Conservation (phyloP, 2,113 vertebrate genomes). For the Gallinago media region DNA sequence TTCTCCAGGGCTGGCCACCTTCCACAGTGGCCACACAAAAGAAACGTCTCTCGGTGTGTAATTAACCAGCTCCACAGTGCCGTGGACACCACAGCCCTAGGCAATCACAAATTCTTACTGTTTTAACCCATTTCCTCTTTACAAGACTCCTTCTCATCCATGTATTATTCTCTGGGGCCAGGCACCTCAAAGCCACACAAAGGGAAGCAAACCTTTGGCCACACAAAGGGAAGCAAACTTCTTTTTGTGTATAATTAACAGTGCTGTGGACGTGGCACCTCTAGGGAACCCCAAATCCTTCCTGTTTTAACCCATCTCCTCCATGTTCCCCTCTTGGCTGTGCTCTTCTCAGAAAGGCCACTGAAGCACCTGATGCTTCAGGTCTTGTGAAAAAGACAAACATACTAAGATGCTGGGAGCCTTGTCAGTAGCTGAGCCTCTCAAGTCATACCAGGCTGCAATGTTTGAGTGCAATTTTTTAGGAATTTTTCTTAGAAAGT, state of each 20-base stretch:
- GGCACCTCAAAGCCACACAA: not conserved
- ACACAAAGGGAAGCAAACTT: not conserved
- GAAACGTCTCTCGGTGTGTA: not conserved
- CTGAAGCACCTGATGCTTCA: not conserved
- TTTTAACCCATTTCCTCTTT: not conserved
- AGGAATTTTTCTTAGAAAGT: not conserved
- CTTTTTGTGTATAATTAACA: not conserved
- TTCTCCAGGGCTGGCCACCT: not conserved
- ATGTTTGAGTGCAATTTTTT: not conserved
- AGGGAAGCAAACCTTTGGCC: not conserved
- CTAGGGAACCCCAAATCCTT: not conserved
- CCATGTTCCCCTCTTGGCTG: not conserved
- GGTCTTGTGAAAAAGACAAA: not conserved
- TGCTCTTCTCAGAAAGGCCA: not conserved
- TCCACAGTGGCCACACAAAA: not conserved
- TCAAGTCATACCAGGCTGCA: not conserved
- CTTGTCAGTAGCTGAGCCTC: not conserved
- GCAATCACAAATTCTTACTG: not conserved
- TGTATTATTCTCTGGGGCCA: not conserved
- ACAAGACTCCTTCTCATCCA: not conserved
- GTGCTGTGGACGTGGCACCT: not conserved
- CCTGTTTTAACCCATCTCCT: not conserved
- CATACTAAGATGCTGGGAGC: not conserved
- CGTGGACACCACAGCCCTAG: not conserved
- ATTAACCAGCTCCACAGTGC: not conserved